Percentiles rank a stretch among this genome's conserved stretches.
phyloP scores from a whole-genome alignment of 2,113 vertebrate genomes.

The Nyctereutes procyonoides region DNA sequence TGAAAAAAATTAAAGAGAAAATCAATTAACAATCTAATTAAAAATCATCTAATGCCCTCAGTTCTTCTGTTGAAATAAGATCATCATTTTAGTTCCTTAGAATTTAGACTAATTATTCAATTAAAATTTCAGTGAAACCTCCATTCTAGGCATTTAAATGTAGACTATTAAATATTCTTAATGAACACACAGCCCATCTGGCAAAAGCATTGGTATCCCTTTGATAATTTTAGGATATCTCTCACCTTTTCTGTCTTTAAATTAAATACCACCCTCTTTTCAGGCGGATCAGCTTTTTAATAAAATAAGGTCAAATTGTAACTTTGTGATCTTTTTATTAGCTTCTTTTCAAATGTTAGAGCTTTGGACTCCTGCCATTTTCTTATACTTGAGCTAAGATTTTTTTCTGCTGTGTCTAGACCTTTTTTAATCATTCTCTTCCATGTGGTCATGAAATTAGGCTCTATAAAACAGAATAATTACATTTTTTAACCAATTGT shows the following conservation, averaged over 20 bases:
- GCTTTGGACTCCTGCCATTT: slow-evolving; percentile 62
- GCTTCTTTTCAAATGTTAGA: background rate
- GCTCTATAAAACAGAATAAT: background rate
- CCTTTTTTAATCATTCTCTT: background rate
- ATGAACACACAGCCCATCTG: slow-evolving; percentile 48
- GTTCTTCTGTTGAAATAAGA: slow-evolving; percentile 83
- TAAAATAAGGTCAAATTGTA: slow-evolving; percentile 77
- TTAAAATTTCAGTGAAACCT: slow-evolving; percentile 84
- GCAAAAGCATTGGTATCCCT: background rate
- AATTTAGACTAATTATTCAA: slow-evolving; percentile 85
- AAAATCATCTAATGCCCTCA: slow-evolving; percentile 77
- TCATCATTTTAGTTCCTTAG: slow-evolving; percentile 78
- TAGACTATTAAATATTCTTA: slow-evolving; percentile 79
- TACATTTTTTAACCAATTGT: background rate
- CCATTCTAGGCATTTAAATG: slow-evolving; percentile 80
- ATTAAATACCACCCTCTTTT: slow-evolving; percentile 59
- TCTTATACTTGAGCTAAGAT: background rate
- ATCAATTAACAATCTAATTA: slow-evolving; percentile 84
- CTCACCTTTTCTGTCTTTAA: slow-evolving; percentile 15
- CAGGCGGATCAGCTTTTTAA: slow-evolving; percentile 66
- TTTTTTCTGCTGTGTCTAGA: slow-evolving; percentile 12
- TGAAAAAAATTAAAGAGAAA: slow-evolving; percentile 81
- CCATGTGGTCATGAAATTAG: slow-evolving; percentile 32
- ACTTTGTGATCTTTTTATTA: slow-evolving; percentile 64
- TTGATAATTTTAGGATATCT: slow-evolving; percentile 65